A percentile compares a stretch with the other conserved stretches of the same genome.
Conservation (phyloP, 2,797 vertebrate species). For the Sarcophilus harrisii region DNA sequence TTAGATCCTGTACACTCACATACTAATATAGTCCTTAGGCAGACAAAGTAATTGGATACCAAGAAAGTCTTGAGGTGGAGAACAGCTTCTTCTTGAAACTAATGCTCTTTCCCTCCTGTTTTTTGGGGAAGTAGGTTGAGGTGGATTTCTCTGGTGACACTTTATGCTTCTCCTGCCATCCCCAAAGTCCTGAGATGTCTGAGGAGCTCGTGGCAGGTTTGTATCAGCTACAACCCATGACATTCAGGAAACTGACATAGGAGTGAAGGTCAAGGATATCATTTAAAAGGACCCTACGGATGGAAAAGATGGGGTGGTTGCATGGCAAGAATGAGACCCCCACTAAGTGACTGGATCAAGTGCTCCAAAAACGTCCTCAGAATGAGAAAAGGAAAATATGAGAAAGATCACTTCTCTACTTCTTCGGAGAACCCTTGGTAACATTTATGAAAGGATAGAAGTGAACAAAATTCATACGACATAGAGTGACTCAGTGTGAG, state of each 20-base stretch:
- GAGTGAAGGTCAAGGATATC: neutral
- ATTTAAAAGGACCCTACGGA: neutral
- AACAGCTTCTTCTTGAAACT: neutral
- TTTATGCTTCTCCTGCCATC: neutral
- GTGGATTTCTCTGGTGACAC: neutral
- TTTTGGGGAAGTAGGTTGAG: neutral
- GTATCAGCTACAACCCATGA: neutral
- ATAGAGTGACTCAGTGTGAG: neutral
- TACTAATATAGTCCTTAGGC: no score
- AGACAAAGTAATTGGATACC: no score
- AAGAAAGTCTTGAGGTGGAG: no score
- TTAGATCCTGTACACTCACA: no score
- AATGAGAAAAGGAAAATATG: neutral
- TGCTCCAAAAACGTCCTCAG: neutral
- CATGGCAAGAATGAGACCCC: neutral
- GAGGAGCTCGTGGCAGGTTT: no score
- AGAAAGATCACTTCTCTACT: neutral
- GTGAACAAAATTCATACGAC: neutral
- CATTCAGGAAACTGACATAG: neutral
- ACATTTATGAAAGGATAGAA: neutral
- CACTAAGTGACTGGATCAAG: neutral
- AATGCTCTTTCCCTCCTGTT: neutral
- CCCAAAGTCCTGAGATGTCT: neutral
- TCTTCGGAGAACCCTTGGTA: neutral
- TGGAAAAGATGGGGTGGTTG: neutral